phyloP scores from a whole-genome alignment of 2,797 vertebrate species.

The Notamacropus eugenii region DNA sequence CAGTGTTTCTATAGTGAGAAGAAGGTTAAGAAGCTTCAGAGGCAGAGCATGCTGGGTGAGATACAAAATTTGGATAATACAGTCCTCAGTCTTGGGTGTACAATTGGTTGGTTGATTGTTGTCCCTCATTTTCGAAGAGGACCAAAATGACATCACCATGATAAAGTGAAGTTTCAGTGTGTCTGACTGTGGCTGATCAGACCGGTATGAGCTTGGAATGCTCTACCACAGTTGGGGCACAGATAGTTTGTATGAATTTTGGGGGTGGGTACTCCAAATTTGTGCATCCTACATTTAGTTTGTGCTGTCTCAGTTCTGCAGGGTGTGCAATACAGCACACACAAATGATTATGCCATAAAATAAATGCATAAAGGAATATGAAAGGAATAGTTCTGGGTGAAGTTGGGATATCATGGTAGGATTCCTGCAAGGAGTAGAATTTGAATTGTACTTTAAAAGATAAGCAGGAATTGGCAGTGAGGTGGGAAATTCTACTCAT shows the following conservation, averaged over 20 bases:
- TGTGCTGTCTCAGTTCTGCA: too few relatives aligned
- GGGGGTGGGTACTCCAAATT: too few relatives aligned
- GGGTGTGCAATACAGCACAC: background rate
- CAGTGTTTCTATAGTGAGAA: constrained; percentile 46
- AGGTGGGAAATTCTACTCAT: background rate
- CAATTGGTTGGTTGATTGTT: background rate
- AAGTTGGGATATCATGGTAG: background rate
- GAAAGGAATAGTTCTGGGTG: background rate
- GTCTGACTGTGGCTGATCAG: too few relatives aligned
- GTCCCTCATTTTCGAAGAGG: too few relatives aligned
- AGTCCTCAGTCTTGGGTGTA: too few relatives aligned
- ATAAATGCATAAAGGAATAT: background rate
- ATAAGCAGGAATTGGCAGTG: background rate
- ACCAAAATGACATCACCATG: too few relatives aligned
- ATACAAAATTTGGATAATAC: background rate
- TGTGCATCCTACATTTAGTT: too few relatives aligned
- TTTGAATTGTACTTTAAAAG: background rate
- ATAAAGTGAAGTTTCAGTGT: too few relatives aligned
- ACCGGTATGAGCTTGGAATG: too few relatives aligned
- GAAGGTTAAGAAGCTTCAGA: background rate
- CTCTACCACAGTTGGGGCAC: too few relatives aligned
- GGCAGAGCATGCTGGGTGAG: background rate
- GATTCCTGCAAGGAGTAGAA: background rate
- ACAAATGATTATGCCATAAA: background rate
- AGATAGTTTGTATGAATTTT: too few relatives aligned